Percentiles rank a stretch among this genome's conserved stretches.
Evolutionary conservation across 2,797 vertebrate genomes (phyloP).

Genomic region (Melanotaenia parkinsoni): DNA sequence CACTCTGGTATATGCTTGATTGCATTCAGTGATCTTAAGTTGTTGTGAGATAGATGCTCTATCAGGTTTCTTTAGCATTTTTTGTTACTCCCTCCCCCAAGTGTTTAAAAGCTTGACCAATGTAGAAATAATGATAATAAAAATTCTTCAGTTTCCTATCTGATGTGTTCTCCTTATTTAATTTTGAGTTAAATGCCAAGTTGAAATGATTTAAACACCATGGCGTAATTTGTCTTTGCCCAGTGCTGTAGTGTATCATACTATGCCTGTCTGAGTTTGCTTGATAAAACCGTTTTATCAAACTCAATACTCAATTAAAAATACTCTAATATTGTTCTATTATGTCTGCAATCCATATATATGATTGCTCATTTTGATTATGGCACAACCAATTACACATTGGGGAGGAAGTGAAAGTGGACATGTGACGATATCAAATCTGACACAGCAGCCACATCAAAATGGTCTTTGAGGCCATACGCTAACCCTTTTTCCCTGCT

Average conservation of each 20-base stretch:
- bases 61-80: neutral
- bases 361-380: slow-evolving; percentile 6
- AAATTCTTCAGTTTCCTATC: too few species aligned
- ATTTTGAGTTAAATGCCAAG: neutral
- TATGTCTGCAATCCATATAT: slow-evolving; percentile 2
- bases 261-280: too few species aligned
- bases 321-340: slow-evolving; percentile 9
- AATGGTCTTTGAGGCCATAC: neutral
- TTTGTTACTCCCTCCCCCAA: neutral
- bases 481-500: neutral
- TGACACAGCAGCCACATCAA: slow-evolving; percentile 3
- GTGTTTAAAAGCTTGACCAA: neutral
- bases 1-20: neutral
- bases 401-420: slow-evolving; percentile 5
- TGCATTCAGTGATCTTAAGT: neutral
- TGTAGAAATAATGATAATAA: too few species aligned
- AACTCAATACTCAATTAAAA: slow-evolving; percentile 6
- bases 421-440: slow-evolving; percentile 12
- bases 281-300: neutral
- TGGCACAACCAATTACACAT: slow-evolving; percentile 16
- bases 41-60: neutral
- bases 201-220: neutral
- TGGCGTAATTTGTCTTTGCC: neutral
- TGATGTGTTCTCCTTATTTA: too few species aligned
- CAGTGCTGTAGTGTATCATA: too few species aligned